Conservation (phyloP, 2,888 invertebrate genomes). For the Germaria angustata region DNA sequence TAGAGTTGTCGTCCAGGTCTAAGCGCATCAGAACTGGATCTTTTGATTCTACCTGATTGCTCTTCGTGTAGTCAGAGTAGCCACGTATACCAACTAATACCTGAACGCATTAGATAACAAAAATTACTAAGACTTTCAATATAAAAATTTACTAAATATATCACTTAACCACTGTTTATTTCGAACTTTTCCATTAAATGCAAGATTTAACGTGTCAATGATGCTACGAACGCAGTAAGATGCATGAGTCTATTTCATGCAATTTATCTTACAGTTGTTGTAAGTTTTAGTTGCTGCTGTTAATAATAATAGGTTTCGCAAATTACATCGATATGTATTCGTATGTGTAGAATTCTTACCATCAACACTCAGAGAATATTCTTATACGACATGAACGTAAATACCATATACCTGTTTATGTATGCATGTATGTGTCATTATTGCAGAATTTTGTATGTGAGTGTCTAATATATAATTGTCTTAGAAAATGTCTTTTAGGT, state of each 20-base stretch:
- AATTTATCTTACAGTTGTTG: conserved; percentile 7
- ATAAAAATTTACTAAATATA: no score
- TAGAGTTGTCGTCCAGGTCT: no score
- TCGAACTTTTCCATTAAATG: not conserved
- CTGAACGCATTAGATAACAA: no score
- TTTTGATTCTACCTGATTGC: not conserved
- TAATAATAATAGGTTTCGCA: conserved; percentile 17
- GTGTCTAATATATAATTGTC: conserved; percentile 44
- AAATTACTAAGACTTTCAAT: no score
- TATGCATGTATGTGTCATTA: not conserved
- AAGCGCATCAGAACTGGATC: no score
- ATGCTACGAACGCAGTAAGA: not conserved
- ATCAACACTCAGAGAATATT: not conserved
- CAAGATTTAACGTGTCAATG: conserved; percentile 1
- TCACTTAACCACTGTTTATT: conserved; percentile 27
- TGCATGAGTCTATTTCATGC: conserved; percentile 5
- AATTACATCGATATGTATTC: not conserved
- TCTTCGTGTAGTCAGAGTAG: no score
- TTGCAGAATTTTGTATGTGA: not conserved
- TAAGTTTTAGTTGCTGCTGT: conserved; percentile 1
- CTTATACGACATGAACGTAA: not conserved
- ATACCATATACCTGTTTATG: not conserved
- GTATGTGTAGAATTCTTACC: not conserved
- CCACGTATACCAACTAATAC: no score
- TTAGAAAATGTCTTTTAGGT: conserved; percentile 63